Evolutionary conservation across 1,140 invertebrate genomes (phyloP), one percentile per base, ranked within the genome.

Genomic region (Thereuonema tuberculata): DNA sequence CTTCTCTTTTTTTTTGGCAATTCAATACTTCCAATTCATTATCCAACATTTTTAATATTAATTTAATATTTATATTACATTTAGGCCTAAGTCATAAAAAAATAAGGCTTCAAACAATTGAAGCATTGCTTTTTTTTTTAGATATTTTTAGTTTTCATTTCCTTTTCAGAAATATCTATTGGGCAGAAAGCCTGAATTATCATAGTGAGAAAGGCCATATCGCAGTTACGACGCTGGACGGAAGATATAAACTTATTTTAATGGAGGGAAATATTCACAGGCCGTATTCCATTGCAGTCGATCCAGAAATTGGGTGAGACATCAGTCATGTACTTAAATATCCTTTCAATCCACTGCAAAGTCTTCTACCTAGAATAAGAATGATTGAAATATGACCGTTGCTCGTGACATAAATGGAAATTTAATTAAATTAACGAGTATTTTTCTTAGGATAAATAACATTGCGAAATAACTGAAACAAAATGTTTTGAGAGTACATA

Each of bases 141-240:
- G 31, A 37, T 9, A 37, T 37, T 37, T 17, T 37, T 9, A 37
- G 5, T 37, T 37, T 17, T 37, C 17, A 17, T 37, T 5, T 37
- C 31, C 17, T 50, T 14, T 17, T 12, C 27, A 55, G 53, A 55
- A 55, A 55, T 55, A 14, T 55, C 14, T 55, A 55, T 29, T 55
- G 53, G 53, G 23, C 53, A 3, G 17, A 55, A 27, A 23, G 3
- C 2, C 3, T 15, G 12, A 25, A 25, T n/a, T 14, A 3, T 9
- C 12, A 29, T 14, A 3, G 12, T 14, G 21, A 9, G 24, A 50
- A 50, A 9, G 53, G 53, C 23, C 27, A 55, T 25, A 82, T 97
- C 1, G 84, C 93, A 77, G 89, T 95, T 0, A 82, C 90, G 0
- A 85, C 86, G 68, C 82, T 84, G 1, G 93, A 97, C 70, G 93